phyloP scores from a whole-genome alignment of 2,888 invertebrate genomes.

The Dolichomitus sp. region DNA sequence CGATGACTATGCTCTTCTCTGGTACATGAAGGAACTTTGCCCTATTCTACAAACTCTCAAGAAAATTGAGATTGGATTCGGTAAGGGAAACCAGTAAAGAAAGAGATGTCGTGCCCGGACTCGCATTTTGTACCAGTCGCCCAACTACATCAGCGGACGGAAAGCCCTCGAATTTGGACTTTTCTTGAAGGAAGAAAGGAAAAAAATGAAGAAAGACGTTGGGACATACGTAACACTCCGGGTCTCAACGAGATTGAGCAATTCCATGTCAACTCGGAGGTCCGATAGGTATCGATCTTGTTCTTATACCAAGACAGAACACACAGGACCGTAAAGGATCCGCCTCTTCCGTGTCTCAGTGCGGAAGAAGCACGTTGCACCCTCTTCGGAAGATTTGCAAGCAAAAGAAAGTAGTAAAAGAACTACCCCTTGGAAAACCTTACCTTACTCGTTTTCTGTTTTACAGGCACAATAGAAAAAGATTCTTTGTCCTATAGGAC shows the following conservation, averaged over 20 bases:
- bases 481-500: constrained; percentile 40
- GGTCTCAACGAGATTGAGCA: constrained; percentile 60
- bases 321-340: constrained; percentile 42
- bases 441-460: constrained; percentile 23
- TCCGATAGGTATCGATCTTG: constrained; percentile 54
- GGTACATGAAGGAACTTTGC: constrained; percentile 42
- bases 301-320: constrained; percentile 39
- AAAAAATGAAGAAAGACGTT: constrained; percentile 27
- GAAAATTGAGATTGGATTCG: constrained; percentile 81
- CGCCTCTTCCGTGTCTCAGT: constrained; percentile 61
- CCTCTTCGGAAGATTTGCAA: constrained; percentile 20
- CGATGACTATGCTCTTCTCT: constrained; percentile 61
- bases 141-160: constrained; percentile 22
- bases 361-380: constrained; percentile 17
- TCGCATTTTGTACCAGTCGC: constrained; percentile 33
- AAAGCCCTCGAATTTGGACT: constrained; percentile 47
- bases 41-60: constrained; percentile 66
- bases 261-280: constrained; percentile 56
- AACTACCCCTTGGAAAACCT: constrained; percentile 43
- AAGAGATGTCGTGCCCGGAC: constrained; percentile 35
- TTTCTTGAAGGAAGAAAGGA: constrained; percentile 43
- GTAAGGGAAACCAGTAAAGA: constrained; percentile 61
- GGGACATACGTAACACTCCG: constrained; percentile 36
- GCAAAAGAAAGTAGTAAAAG: constrained; percentile 23
- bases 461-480: constrained; percentile 18